Evolutionary conservation across 2,113 vertebrate species (phyloP), one percentile per base, ranked within the genome.

Genomic region (Epinephelus fuscoguttatus): DNA sequence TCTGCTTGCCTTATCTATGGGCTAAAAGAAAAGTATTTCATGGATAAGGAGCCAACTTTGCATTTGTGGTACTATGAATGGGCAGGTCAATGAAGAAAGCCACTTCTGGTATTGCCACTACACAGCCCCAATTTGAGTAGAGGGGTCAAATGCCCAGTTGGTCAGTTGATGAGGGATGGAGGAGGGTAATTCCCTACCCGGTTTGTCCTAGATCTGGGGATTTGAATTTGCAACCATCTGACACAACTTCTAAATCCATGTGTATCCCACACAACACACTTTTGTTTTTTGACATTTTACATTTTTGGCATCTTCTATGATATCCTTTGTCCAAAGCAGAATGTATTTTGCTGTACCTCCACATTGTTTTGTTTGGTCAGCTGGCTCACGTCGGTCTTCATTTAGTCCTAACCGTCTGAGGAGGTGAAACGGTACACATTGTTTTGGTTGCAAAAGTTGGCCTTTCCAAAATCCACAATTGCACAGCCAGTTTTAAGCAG

Each of bases 371-470:
- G 7, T 77, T 86, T 80, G 62, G 37, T 81, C 70, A 70, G 70
- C 69, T 42, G 40, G 21, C 69, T 74, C 25, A 68, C 3, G 10
- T 73, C 21, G 13, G 62, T 59, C 50, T 85, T 84, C n/a, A 75
- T 89, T 89, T 84, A 82, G 68, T 70, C 23, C 25, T 19, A 47
- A 33, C 56, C 37, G 11, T 33, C 53, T 73, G n/a, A 72, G 37
- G 37, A 49, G 30, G 56, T 68, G 52, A 78, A 75, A 23, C 23
- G 37, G 33, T 45, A 59, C 80, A 40, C 11, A 80, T 84, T 88
- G 75, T 89, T 90, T 76, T 78, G 62, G 84, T 63, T 81, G 70
- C 52, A 78, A 70, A 56, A 78, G 70, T 70, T 90, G 42, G 72
- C 55, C 56, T 63, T 84, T 70, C 55, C 52, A 66, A 59, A 30